Evolutionary conservation across 2,113 vertebrate genomes (phyloP).

Genomic region (Callithrix jacchus): DNA sequence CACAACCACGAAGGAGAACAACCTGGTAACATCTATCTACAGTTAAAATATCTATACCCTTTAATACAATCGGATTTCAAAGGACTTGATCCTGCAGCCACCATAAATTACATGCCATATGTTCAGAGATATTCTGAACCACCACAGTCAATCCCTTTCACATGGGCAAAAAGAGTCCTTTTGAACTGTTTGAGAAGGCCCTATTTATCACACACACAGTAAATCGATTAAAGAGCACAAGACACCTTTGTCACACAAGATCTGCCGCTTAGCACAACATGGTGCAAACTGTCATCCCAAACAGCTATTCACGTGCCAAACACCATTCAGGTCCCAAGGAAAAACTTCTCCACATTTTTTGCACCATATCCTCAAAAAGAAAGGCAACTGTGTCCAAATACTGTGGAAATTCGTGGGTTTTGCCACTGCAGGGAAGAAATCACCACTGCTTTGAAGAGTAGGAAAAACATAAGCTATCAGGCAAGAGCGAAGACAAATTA

Average conservation of each 20-base stretch:
- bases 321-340: neutral
- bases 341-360: neutral
- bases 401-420: neutral
- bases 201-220: neutral
- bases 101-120: neutral
- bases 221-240: neutral
- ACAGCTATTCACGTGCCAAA: neutral
- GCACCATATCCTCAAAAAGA: neutral
- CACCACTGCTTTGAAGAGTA: neutral
- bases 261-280: neutral
- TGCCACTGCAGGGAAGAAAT: neutral
- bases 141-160: neutral
- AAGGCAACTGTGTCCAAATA: neutral
- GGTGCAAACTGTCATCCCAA: neutral
- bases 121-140: neutral
- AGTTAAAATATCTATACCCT: neutral
- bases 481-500: neutral
- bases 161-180: neutral
- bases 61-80: neutral
- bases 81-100: neutral
- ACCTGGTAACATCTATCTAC: neutral
- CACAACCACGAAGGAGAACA: neutral
- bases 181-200: neutral
- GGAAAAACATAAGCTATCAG: neutral
- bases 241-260: neutral